phyloP scores from a whole-genome alignment of 2,797 vertebrate species.

The Peromyscus eremicus region DNA sequence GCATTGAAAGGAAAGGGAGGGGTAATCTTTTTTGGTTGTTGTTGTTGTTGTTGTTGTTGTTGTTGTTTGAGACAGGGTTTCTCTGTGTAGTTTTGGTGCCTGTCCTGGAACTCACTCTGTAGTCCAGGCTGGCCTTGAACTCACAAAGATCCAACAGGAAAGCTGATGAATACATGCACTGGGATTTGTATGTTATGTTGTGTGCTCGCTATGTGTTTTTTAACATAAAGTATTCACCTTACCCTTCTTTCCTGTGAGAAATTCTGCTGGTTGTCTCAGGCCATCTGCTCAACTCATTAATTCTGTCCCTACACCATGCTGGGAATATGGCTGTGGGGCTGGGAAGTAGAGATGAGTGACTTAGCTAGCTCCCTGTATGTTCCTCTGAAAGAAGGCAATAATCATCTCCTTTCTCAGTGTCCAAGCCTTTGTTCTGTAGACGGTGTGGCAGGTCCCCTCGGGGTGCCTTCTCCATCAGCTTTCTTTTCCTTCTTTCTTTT shows the following conservation, averaged over 20 bases:
- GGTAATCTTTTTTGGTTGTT: too few species aligned
- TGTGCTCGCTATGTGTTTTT: background rate
- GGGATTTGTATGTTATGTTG: background rate
- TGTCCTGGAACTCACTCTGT: too few species aligned
- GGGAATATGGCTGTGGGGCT: background rate
- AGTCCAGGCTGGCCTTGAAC: too few species aligned
- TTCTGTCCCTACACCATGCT: background rate
- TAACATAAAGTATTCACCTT: background rate
- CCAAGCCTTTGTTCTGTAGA: background rate
- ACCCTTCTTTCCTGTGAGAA: constrained; percentile 8
- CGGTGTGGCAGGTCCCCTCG: background rate
- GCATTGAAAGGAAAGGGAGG: background rate
- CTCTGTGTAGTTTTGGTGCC: too few species aligned
- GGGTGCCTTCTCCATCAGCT: background rate
- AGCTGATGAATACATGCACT: background rate
- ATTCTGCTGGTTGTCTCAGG: background rate
- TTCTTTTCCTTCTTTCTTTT: background rate
- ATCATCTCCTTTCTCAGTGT: background rate
- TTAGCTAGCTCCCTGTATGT: background rate
- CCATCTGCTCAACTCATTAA: background rate
- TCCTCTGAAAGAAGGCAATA: background rate
- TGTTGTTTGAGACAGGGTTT: too few species aligned
- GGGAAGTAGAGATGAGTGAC: background rate
- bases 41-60: too few species aligned
- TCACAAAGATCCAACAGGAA: background rate